Percentiles rank a stretch among this genome's conserved stretches.
Conservation (phyloP, 2,113 vertebrate species). For the Sphyrna mokarran region DNA sequence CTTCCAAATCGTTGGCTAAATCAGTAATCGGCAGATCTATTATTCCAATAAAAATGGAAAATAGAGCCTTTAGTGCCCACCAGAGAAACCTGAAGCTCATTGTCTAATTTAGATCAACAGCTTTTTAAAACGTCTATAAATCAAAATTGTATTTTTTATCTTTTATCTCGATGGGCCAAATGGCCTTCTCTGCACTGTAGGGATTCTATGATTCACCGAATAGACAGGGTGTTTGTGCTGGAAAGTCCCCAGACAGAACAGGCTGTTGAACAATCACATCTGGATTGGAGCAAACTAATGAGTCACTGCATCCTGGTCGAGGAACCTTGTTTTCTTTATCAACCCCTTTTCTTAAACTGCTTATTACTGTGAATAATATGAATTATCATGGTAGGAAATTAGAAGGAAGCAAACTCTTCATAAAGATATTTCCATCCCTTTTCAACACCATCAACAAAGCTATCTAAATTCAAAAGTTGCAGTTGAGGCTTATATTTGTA, state of each 20-base stretch:
- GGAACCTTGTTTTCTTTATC: constrained; percentile 8
- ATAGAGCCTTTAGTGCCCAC: background rate
- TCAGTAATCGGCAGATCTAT: background rate
- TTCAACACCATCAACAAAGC: background rate
- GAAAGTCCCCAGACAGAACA: constrained; percentile 1
- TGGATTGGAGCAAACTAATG: constrained; percentile 2
- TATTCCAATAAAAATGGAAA: background rate
- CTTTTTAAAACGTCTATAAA: background rate
- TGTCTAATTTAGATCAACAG: constrained; percentile 7
- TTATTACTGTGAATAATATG: constrained; percentile 3
- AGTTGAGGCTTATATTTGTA: background rate
- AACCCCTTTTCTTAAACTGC: constrained; percentile 9
- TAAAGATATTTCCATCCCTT: background rate
- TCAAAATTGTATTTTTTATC: background rate
- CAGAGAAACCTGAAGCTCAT: background rate
- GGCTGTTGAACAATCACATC: constrained; percentile 2
- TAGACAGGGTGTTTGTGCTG: constrained; percentile 14
- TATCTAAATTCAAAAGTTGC: constrained; percentile 12
- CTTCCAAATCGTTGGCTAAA: background rate
- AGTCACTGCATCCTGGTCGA: constrained; percentile 26
- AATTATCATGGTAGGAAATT: background rate
- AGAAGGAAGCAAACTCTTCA: background rate
- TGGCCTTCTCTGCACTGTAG: too few relatives aligned
- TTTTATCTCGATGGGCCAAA: background rate
- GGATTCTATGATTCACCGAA: background rate